These are phyloP conservation scores for Pachypsylla venusta DNA, from an alignment of 1,140 invertebrate species.

Conservation along the genomic window DNA sequence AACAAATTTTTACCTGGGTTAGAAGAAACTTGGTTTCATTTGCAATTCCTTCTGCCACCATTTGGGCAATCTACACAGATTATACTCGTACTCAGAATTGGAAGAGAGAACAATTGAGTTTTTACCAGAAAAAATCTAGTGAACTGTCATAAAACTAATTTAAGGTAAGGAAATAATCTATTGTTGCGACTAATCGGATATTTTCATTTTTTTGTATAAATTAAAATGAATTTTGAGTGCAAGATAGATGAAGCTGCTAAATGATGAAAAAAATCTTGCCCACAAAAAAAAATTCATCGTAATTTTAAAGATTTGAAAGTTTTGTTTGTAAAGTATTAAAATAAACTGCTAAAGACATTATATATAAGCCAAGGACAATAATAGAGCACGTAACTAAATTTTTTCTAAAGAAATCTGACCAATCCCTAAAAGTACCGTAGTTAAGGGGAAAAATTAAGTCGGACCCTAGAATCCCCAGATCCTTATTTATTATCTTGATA, in stretches of 20 bases:
- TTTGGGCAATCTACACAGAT: background rate
- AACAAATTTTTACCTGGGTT: background rate
- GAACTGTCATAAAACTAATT: background rate
- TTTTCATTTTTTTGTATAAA: background rate
- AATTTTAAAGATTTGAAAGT: too few species aligned
- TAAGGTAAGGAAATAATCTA: conserved; percentile 4
- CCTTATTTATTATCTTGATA: too few species aligned
- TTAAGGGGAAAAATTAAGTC: too few species aligned
- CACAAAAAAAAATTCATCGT: background rate
- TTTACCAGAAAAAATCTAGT: background rate
- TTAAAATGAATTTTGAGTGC: background rate
- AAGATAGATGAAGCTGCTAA: background rate
- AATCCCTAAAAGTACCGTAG: too few species aligned
- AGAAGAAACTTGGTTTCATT: background rate
- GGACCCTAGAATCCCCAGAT: too few species aligned
- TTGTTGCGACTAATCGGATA: too few species aligned
- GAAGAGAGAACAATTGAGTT: background rate
- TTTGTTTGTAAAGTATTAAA: too few species aligned
- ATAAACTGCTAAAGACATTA: too few species aligned
- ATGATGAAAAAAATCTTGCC: background rate
- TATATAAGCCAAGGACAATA: too few species aligned
- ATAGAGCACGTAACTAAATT: too few species aligned
- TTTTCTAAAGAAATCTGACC: too few species aligned
- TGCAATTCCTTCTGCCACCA: background rate
- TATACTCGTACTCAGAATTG: background rate